Base-by-base conservation (phyloP, 2,888 invertebrate species). In the Agriotes lineatus region DNA sequence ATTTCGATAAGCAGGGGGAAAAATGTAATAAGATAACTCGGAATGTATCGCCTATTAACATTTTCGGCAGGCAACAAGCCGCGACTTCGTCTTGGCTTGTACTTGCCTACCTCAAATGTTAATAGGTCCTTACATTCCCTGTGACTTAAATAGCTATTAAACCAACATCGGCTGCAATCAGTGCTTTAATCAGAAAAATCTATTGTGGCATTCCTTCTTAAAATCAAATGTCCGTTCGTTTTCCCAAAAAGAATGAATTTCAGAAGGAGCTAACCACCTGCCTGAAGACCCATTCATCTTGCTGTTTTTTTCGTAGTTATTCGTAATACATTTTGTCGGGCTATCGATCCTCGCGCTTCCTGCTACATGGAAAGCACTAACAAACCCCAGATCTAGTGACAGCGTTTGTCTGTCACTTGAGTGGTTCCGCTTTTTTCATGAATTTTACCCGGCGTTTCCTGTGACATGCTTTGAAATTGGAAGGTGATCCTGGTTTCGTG, bases 351-450 rank as follows among this genome's bases (percentile, higher is more conserved):
- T 56, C 37, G 10, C 56, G 42, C 16, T 63, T 42, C 56, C 44
- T 63, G 37, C 4, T 56, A 56, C 56, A 56, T 56, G 56, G 63
- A 56, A 61, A 63, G 52, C 42, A 54, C 39, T 63, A 54, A 63
- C 63, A 63, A 63, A 63, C 63, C 63, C 54, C 63, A 63, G 63
- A 63, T 63, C 63, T 42, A 63, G 63, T 63, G 63, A 63, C 63
- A 63, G 63, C 63, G 63, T 63, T 63, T 63, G 52, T 63, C 63
- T 63, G 54, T 63, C 63, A 63, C 63, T 63, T 45, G 63, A 63
- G 63, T 45, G 63, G 52, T 63, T 63, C 63, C 63, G 63, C 63
- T 63, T 63, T 63, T 60, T 63, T 52, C 63, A 63, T 63, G 52
- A 63, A 63, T 63, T 63, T 63, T 39, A 42, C 42, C 52, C 63